Conservation (phyloP, 2,113 vertebrate species). For the Lampris megalopsis region DNA sequence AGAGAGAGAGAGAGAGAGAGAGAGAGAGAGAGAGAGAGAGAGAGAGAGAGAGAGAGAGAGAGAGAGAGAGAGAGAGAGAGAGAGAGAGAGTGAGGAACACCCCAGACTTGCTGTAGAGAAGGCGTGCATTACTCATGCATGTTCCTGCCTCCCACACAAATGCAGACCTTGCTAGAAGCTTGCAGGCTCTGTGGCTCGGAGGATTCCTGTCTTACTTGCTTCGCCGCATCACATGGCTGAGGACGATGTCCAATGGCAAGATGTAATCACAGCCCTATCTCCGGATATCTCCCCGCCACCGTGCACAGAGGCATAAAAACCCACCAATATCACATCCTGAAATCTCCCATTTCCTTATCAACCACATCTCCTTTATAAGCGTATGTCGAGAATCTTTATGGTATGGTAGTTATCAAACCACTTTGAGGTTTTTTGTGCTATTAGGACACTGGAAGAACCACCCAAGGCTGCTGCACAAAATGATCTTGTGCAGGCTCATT, state of each 20-base stretch:
- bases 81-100: conserved; percentile 46
- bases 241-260: conserved; percentile 48
- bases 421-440: conserved; percentile 20
- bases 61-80: too few relatives aligned
- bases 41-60: neutral
- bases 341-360: neutral
- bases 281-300: conserved; percentile 27
- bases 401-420: conserved; percentile 5
- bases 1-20: too few relatives aligned
- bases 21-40: neutral
- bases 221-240: conserved; percentile 53
- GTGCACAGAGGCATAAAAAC: conserved; percentile 19
- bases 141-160: conserved; percentile 55
- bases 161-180: conserved; percentile 46
- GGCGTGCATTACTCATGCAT: conserved; percentile 53
- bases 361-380: neutral
- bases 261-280: conserved; percentile 32
- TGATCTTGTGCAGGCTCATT: neutral
- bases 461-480: neutral
- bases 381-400: neutral
- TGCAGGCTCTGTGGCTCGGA: conserved; percentile 54
- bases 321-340: neutral
- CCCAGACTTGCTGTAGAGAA: conserved; percentile 35
- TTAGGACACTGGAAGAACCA: neutral
- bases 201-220: conserved; percentile 76